phyloP scores from a whole-genome alignment of 2,797 vertebrate genomes.

The Enteromius argenteus region DNA sequence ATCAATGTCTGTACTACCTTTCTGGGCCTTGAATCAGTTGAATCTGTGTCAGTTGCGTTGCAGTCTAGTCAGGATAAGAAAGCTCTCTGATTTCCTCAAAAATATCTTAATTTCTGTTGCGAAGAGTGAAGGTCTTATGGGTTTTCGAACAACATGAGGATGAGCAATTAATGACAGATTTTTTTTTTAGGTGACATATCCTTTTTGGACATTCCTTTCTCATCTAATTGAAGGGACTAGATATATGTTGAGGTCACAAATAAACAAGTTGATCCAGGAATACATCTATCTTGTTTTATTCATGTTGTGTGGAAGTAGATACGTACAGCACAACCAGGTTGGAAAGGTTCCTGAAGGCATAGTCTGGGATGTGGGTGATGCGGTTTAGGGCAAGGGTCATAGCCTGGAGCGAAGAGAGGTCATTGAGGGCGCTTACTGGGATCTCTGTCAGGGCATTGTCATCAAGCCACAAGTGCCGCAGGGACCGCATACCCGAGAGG shows the following conservation, averaged over 20 bases:
- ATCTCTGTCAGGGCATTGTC: conserved; percentile 92
- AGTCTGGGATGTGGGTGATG: conserved; percentile 89
- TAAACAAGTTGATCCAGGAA: neutral
- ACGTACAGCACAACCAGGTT: conserved; percentile 96
- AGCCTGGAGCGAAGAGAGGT: conserved; percentile 90
- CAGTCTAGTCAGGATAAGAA: neutral
- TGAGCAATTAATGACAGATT: neutral
- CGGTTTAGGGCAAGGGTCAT: conserved; percentile 96
- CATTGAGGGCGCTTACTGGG: conserved; percentile 86
- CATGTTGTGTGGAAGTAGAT: neutral
- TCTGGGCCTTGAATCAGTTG: neutral
- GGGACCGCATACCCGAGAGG: conserved; percentile 86
- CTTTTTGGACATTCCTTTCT: neutral
- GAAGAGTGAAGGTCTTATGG: neutral
- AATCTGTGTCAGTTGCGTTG: neutral
- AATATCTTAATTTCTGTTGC: neutral
- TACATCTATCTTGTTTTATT: neutral
- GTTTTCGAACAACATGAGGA: neutral
- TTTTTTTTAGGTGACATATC: neutral
- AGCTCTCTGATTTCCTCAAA: neutral
- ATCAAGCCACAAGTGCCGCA: conserved; percentile 95
- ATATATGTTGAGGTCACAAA: neutral
- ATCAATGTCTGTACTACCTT: neutral
- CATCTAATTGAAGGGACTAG: neutral
- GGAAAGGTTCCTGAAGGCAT: conserved; percentile 92